Conservation (phyloP, 1,140 invertebrate genomes). For the silkworm (Bombyx mori) region DNA sequence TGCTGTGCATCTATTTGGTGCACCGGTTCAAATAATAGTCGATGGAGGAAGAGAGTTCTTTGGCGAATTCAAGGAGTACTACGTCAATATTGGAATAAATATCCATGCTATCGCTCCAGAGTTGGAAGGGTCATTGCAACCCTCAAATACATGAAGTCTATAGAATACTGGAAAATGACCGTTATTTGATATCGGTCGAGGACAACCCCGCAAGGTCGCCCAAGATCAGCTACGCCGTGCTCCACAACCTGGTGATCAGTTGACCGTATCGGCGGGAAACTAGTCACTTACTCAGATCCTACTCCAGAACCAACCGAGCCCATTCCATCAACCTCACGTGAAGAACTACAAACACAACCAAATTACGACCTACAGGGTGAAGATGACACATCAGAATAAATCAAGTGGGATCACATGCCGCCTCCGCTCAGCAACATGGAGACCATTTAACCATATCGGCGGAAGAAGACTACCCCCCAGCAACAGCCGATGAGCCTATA, state of each 20-base stretch:
- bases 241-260: neutral
- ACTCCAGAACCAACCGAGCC: too few relatives aligned
- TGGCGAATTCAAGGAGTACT: neutral
- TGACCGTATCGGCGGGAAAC: neutral
- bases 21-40: neutral
- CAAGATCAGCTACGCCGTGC: neutral
- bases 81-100: neutral
- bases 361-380: too few relatives aligned
- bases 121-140: neutral
- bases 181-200: neutral
- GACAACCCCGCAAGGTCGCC: neutral
- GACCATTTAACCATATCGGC: too few relatives aligned
- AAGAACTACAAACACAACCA: too few relatives aligned
- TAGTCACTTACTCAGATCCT: too few relatives aligned
- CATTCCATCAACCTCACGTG: too few relatives aligned
- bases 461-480: too few relatives aligned
- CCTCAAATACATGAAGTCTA: neutral
- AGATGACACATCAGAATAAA: too few relatives aligned
- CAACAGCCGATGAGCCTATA: too few relatives aligned
- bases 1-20: constrained; percentile 2
- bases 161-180: neutral
- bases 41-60: neutral
- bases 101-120: neutral
- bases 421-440: too few relatives aligned
- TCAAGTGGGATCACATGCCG: too few relatives aligned